A percentile compares a stretch with the other conserved stretches of the same genome.
Conservation (phyloP, 2,113 vertebrate genomes). For the Diphyllodes magnificus region DNA sequence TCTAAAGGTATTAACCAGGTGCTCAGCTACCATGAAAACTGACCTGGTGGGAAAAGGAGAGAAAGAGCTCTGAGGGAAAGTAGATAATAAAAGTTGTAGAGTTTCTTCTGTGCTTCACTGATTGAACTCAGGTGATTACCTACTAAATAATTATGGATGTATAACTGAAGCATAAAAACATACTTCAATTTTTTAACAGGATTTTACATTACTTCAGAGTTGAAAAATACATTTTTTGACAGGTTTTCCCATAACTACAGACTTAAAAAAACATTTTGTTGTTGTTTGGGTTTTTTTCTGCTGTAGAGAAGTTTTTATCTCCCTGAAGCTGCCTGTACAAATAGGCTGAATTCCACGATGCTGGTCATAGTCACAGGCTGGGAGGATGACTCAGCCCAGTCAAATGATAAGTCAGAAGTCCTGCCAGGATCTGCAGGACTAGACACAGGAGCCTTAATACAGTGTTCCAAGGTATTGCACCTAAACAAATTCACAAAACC, state of each 20-base stretch:
- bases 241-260: neutral
- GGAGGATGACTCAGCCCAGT: neutral
- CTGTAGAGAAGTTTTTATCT: neutral
- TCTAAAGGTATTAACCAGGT: neutral
- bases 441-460: neutral
- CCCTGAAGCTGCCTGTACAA: neutral
- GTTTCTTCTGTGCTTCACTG: neutral
- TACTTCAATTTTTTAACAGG: neutral
- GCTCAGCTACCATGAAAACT: neutral
- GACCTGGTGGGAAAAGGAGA: neutral
- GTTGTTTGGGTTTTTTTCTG: neutral
- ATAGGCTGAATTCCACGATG: rapidly evolving
- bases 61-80: neutral
- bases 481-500: neutral
- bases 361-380: neutral
- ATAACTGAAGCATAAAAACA: neutral
- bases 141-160: neutral
- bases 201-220: neutral
- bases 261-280: neutral
- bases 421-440: neutral
- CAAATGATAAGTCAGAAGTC: neutral
- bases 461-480: neutral
- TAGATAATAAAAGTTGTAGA: neutral
- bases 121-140: neutral
- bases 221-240: neutral